These are phyloP conservation scores for Mimachlamys varia DNA, from an alignment of 2,888 invertebrate genomes.

Conservation along the genomic window DNA sequence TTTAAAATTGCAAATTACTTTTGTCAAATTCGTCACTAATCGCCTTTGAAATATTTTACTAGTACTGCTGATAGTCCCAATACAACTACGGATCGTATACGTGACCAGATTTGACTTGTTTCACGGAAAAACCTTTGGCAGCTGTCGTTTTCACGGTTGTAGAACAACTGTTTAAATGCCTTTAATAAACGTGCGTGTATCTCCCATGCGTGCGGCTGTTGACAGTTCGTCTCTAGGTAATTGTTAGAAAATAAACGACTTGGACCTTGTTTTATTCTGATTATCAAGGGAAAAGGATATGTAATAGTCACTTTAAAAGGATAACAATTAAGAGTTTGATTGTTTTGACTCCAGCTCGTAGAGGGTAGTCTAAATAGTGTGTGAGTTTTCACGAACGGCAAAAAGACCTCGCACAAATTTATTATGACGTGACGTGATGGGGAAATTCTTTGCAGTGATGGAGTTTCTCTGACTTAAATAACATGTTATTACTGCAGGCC, in stretches of 20 bases:
- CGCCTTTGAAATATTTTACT: too few relatives aligned
- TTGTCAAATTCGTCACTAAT: too few relatives aligned
- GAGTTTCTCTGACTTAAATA: not conserved
- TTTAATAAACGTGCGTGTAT: too few relatives aligned
- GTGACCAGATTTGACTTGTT: too few relatives aligned
- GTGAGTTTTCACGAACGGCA: not conserved
- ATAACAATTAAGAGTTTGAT: not conserved
- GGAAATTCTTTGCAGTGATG: not conserved
- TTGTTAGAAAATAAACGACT: not conserved
- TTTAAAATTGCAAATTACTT: too few relatives aligned
- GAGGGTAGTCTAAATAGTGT: constrained; percentile 8
- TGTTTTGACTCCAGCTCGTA: not conserved
- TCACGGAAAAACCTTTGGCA: too few relatives aligned
- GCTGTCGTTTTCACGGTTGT: too few relatives aligned
- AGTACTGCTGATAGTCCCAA: too few relatives aligned
- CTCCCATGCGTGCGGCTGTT: not conserved
- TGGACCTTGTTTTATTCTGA: not conserved
- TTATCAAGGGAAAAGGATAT: not conserved
- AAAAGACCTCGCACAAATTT: not conserved
- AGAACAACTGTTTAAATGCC: too few relatives aligned
- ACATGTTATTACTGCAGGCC: not conserved
- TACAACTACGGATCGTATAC: too few relatives aligned
- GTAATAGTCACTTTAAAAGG: not conserved
- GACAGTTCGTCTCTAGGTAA: not conserved
- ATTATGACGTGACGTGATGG: constrained; percentile 15